phyloP scores from a whole-genome alignment of 2,113 vertebrate genomes.

The Petroica traversi region DNA sequence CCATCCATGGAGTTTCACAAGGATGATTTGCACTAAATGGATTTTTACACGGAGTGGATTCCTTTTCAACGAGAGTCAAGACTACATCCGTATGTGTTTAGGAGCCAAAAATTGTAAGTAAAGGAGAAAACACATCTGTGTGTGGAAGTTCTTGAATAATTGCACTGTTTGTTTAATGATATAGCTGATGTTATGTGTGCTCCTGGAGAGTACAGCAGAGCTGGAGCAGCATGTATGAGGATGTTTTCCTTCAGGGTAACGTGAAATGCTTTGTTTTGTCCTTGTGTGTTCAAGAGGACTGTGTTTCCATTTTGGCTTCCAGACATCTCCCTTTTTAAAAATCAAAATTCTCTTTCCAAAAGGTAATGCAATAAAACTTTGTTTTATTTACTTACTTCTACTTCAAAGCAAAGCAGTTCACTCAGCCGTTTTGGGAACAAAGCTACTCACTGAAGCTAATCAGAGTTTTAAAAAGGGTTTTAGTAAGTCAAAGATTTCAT shows the following conservation, averaged over 20 bases:
- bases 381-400: neutral
- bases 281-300: neutral
- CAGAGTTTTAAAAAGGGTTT: neutral
- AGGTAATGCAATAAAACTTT: neutral
- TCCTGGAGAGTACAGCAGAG: neutral
- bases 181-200: neutral
- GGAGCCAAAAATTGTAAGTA: neutral
- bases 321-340: neutral
- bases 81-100: neutral
- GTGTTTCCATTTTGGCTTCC: neutral
- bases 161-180: neutral
- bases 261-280: neutral
- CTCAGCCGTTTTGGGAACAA: neutral
- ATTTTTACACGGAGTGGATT: neutral
- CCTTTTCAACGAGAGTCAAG: neutral
- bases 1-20: neutral
- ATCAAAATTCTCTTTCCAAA: neutral
- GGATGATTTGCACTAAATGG: neutral
- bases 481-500: neutral
- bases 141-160: neutral
- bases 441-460: neutral
- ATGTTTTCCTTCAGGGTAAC: neutral
- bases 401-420: neutral
- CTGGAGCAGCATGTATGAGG: neutral
- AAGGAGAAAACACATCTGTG: neutral